A percentile compares a stretch with the other conserved stretches of the same genome.
These are phyloP conservation scores for Rostratula benghalensis DNA, from an alignment of 2,113 vertebrate genomes.

Conservation along the genomic window DNA sequence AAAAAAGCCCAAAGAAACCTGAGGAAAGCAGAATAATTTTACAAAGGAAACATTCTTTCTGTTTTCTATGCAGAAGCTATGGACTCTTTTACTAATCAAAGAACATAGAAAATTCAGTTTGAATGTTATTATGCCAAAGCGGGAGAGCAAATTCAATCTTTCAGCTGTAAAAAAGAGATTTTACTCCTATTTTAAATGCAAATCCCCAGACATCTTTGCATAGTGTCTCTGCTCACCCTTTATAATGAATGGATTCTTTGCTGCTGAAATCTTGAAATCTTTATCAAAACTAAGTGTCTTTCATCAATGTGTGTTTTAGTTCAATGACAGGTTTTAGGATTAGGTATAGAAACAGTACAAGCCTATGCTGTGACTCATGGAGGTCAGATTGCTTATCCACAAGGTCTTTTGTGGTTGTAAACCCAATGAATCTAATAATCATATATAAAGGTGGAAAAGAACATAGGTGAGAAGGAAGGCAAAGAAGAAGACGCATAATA, in stretches of 20 bases:
- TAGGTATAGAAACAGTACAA: neutral
- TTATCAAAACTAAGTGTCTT: constrained; percentile 20
- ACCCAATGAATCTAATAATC: neutral
- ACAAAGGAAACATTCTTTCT: constrained; percentile 39
- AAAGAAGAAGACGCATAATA: neutral
- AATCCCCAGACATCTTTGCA: constrained; percentile 47
- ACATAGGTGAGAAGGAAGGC: neutral
- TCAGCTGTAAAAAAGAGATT: constrained; percentile 38
- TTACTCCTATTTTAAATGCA: constrained; percentile 53
- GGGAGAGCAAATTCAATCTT: constrained; percentile 45
- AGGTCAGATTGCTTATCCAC: constrained; percentile 19
- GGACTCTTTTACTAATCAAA: constrained; percentile 32
- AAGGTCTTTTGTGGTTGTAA: neutral
- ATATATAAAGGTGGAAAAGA: neutral
- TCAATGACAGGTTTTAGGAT: constrained; percentile 21
- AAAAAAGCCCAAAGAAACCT: neutral
- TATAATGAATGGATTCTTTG: constrained; percentile 42
- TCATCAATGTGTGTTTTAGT: neutral
- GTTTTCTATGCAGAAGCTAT: neutral
- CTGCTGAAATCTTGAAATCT: constrained; percentile 53
- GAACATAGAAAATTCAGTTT: constrained; percentile 55
- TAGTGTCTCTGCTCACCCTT: neutral
- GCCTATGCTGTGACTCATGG: neutral
- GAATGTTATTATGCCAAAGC: constrained; percentile 40
- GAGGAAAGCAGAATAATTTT: constrained; percentile 38